Base-by-base conservation (phyloP, 2,888 invertebrate species). In the Aethes cnicana region DNA sequence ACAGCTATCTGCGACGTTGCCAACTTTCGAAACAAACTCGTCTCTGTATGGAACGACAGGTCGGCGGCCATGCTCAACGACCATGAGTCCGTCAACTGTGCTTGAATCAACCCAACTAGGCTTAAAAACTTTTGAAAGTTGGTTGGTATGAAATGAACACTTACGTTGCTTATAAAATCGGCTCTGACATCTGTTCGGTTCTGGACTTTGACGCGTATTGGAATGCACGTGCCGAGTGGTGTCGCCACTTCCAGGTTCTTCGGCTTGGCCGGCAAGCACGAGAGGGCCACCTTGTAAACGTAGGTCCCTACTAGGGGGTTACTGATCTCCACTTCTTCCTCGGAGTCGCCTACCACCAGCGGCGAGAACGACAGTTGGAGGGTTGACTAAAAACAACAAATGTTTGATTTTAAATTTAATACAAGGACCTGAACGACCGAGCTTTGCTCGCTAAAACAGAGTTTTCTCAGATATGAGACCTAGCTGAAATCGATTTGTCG, bases 241-340 rank as follows among this genome's bases (percentile, higher is more conserved):
- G 85, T 80, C 1, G 64, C 61, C 16, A 74, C 67, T 30, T 83
- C 81, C 8, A 87, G 16, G 21, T 72, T 65, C 58, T 89, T 88
- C 49, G 78, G 72, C 57, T 85, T 85, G 18, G 85, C 85, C 0
- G 87, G 87, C 26, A 81, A 59, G 60, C 89, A 89, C 49, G 72
- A 80, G 2, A 85, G 60, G 5, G 75, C 54, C 7, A 86, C 66
- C 60, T 70, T 75, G 63, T 89, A 89, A 20, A 79, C 28, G 49
- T 74, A 83, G 1, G 77, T 66, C 2, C 89, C 89, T 2, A 77
- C 71, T 6, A 84, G 54, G 4, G 61, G 39, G 54, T 89, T 86
- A 20, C 47, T 64, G n/a, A 88, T 74, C 61, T 77, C 79, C 35
- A 89, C 58, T 17, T 56, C 63, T 44, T 82, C 84, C 35, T 79